Evolutionary conservation across 2,888 invertebrate genomes (phyloP).

Genomic region (Tridacna crocea): DNA sequence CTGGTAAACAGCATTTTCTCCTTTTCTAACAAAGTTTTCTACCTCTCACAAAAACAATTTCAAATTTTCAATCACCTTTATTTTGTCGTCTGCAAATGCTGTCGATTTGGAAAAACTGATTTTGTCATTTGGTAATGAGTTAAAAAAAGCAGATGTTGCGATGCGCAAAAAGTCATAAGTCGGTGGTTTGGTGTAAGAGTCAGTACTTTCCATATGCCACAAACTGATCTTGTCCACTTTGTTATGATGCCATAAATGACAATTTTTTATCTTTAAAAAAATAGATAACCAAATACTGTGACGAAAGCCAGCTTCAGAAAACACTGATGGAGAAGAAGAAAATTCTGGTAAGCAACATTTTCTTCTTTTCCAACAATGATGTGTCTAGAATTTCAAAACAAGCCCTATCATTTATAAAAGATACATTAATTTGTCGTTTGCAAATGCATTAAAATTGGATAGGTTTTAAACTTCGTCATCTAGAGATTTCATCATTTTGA

Average conservation of each 20-base stretch:
- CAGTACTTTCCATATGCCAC: no score
- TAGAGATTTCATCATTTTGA: neutral
- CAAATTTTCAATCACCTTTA: neutral
- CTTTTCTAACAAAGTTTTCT: neutral
- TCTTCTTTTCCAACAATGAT: no score
- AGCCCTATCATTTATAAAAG: no score
- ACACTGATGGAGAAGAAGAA: no score
- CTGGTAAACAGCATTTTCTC: neutral
- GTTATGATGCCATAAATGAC: no score
- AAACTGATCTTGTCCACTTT: no score
- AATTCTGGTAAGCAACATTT: no score
- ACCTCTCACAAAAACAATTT: neutral
- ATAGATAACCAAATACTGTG: no score
- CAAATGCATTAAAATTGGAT: neutral
- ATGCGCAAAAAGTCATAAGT: neutral
- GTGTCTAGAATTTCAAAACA: no score
- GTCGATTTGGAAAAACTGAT: no score
- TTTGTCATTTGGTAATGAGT: neutral
- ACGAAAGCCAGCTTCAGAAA: no score
- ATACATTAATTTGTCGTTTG: neutral
- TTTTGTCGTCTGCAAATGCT: neutral
- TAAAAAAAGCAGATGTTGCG: neutral
- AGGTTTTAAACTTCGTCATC: neutral
- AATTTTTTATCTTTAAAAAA: no score
- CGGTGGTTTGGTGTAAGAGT: neutral